Conservation (phyloP, 2,113 vertebrate genomes). For the Danionella cerebrum region DNA sequence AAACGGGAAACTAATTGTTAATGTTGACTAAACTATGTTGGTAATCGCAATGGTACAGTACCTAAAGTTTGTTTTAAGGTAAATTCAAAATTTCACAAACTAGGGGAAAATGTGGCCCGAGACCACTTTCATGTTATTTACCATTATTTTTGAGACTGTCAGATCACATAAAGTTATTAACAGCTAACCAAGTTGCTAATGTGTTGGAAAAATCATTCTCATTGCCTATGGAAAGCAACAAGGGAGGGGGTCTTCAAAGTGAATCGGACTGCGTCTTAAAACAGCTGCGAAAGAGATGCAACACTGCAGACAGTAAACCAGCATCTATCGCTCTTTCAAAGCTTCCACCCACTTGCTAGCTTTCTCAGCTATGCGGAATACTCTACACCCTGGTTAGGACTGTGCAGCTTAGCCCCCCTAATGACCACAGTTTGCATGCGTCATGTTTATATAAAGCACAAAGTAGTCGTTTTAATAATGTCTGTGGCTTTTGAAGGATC, state of each 20-base stretch:
- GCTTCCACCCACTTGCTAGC: slow-evolving; percentile 13
- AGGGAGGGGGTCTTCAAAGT: slow-evolving; percentile 8
- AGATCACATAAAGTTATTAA: too few species aligned
- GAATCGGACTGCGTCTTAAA: background rate
- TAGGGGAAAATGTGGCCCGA: background rate
- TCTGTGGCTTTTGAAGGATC: background rate
- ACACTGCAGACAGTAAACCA: background rate
- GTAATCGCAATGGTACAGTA: too few species aligned
- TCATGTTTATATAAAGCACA: background rate
- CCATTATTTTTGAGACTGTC: slow-evolving; percentile 20
- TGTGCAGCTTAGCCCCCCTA: background rate
- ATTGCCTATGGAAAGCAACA: slow-evolving; percentile 14
- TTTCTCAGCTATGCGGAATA: slow-evolving; percentile 3
- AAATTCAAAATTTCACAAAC: slow-evolving; percentile 10
- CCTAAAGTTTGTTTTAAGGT: too few species aligned
- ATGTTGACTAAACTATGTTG: too few species aligned
- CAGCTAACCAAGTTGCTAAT: slow-evolving; percentile 18
- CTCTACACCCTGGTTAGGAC: background rate
- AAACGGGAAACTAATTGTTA: too few species aligned
- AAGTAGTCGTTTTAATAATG: slow-evolving; percentile 6
- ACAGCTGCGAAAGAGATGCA: background rate
- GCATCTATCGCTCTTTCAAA: background rate
- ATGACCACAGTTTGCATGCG: slow-evolving; percentile 20
- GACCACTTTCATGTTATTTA: slow-evolving; percentile 18
- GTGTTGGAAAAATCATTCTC: slow-evolving; percentile 30